Base-by-base conservation (phyloP, 2,888 invertebrate genomes). In the Frankliniella fusca region DNA sequence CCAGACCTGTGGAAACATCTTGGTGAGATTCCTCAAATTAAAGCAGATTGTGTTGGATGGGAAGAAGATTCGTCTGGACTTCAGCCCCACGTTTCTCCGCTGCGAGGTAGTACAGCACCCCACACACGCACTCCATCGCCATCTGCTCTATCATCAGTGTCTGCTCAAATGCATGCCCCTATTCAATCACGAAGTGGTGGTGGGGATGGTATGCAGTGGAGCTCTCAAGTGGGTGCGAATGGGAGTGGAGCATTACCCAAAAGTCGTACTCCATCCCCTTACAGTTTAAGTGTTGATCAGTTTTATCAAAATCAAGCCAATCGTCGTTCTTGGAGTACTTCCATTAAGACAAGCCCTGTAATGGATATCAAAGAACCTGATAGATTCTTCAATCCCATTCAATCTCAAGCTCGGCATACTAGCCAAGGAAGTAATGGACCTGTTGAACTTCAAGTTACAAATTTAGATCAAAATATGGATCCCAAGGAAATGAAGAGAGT, bases 391-490 rank as follows among this genome's bases (percentile, higher is more conserved):
- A 61, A 81, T 27, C 81, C 81, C 27, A 81, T 81, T 2, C 49
- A 81, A 18, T 61, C 81, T 18, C 50, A 61, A 81, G 50, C 54
- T 27, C 70, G 70, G 11, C 70, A 76, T 12, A 12, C 70, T 76
- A 27, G 70, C 50, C 81, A 76, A 10, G 82, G 54, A 80, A 23
- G 18, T 15, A 54, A 28, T 27, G 80, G 82, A 20, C 85, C 90
- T 0, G 89, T 92, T 20, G 92, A 92, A 86, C 88, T 93, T 81
- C 90, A 91, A 84, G 92, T 94, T 54, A 92, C 93, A 20, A 94
- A 94, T 88, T 88, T 94, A 84, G 94, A 94, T 88, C 92, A 92
- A 85, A 92, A 90, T 84, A 92, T 93, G 85, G 92, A 92, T 86
- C 89, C 91, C 0, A 90, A 91, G 84, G 93, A 93, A 85, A 91